These are phyloP conservation scores for Onychomys arenicola DNA, from an alignment of 2,797 vertebrate species.

Conservation along the genomic window DNA sequence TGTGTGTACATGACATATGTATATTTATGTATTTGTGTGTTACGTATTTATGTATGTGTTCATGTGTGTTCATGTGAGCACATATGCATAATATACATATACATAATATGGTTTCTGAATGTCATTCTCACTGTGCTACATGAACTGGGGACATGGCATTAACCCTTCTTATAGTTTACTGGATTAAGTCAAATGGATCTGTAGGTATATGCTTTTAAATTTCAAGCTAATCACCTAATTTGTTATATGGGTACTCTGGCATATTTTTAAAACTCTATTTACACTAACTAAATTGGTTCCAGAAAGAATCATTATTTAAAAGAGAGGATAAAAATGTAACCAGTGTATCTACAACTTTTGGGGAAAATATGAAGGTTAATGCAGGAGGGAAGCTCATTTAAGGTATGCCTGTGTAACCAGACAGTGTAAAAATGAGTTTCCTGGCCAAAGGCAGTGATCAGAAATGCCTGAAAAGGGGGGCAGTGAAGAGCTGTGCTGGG, in stretches of 20 bases:
- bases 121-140: background rate
- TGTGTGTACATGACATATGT: background rate
- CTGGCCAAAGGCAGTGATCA: background rate
- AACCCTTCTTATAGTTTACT: background rate
- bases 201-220: background rate
- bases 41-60: background rate
- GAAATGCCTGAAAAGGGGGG: background rate
- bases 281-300: background rate
- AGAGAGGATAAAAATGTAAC: background rate
- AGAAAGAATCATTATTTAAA: background rate
- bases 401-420: background rate
- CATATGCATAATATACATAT: background rate
- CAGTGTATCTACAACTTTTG: constrained; percentile 21
- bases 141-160: background rate
- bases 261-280: constrained; percentile 22
- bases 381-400: background rate
- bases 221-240: constrained; percentile 1
- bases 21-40: background rate
- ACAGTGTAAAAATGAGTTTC: background rate
- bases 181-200: constrained; percentile 22
- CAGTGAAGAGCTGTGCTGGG: background rate
- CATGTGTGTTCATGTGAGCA: background rate
- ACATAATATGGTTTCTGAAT: background rate
- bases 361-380: constrained; percentile 6
- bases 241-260: background rate